These are phyloP conservation scores for Cyanoderma ruficeps DNA, from an alignment of 2,113 vertebrate species.

Conservation along the genomic window DNA sequence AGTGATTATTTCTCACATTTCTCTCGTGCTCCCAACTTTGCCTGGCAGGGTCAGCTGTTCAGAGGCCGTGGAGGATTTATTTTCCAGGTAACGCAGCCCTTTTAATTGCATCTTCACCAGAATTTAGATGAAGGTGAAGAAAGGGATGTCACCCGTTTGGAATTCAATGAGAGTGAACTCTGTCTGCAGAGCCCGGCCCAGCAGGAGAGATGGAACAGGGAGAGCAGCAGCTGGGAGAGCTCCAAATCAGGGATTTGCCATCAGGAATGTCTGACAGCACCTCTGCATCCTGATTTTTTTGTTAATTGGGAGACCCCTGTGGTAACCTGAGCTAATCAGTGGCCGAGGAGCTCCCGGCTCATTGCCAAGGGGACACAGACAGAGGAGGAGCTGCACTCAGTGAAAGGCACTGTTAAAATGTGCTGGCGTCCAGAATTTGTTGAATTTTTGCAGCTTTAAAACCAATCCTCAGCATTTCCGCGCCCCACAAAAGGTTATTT, in stretches of 20 bases:
- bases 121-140: neutral
- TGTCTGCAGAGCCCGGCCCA: neutral
- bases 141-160: neutral
- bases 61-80: neutral
- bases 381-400: neutral
- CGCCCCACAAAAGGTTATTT: neutral
- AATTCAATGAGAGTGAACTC: neutral
- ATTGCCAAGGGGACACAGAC: accelerated
- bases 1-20: neutral
- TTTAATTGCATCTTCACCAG: neutral
- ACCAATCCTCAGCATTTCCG: neutral
- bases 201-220: neutral
- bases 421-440: neutral
- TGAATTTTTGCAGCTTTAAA: neutral
- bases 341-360: neutral
- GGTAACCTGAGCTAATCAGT: neutral
- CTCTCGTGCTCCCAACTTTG: neutral
- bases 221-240: neutral
- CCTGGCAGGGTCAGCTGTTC: neutral
- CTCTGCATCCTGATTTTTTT: neutral
- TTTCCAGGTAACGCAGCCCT: neutral
- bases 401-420: neutral
- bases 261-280: neutral
- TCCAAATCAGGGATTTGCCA: neutral
- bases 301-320: neutral